A percentile compares a stretch with the other conserved stretches of the same genome.
Evolutionary conservation across 1,140 invertebrate genomes (phyloP).

Genomic region (Conus betulinus): DNA sequence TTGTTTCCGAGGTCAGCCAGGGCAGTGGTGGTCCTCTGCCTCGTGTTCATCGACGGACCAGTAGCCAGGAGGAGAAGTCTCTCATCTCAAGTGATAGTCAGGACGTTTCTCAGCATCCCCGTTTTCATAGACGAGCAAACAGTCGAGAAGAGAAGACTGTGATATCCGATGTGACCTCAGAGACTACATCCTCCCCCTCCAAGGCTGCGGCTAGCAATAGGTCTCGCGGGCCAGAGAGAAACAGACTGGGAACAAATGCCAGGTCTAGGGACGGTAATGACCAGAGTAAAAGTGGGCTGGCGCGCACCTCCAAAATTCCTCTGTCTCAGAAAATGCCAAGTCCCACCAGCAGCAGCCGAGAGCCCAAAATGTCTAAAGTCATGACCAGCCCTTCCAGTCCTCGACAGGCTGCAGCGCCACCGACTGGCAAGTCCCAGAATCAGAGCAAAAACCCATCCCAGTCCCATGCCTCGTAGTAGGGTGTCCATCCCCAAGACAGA

Average conservation of each 20-base stretch:
- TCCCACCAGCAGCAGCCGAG: conserved; percentile 32
- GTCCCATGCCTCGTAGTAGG: neutral
- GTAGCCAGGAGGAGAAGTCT: no score
- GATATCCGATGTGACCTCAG: neutral
- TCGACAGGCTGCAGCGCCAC: neutral
- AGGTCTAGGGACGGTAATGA: neutral
- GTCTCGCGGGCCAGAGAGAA: neutral
- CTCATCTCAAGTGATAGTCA: no score
- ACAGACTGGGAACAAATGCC: neutral
- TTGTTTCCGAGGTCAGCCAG: no score
- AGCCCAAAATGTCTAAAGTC: neutral
- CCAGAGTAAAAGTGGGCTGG: neutral
- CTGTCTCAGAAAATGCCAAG: conserved; percentile 42
- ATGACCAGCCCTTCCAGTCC: conserved; percentile 16
- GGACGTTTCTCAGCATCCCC: no score
- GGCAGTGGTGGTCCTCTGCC: no score
- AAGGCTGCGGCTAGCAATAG: neutral
- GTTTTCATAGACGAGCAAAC: neutral
- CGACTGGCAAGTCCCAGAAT: neutral
- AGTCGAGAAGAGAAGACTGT: neutral
- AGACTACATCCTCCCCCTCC: neutral
- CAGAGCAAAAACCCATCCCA: conserved; percentile 6
- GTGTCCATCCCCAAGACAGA: conserved; percentile 27
- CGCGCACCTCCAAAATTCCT: conserved; percentile 36
- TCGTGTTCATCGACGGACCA: no score